Evolutionary conservation across 2,888 invertebrate species (phyloP), one percentile per base, ranked within the genome.

Genomic region (Spilosoma lubricipeda): DNA sequence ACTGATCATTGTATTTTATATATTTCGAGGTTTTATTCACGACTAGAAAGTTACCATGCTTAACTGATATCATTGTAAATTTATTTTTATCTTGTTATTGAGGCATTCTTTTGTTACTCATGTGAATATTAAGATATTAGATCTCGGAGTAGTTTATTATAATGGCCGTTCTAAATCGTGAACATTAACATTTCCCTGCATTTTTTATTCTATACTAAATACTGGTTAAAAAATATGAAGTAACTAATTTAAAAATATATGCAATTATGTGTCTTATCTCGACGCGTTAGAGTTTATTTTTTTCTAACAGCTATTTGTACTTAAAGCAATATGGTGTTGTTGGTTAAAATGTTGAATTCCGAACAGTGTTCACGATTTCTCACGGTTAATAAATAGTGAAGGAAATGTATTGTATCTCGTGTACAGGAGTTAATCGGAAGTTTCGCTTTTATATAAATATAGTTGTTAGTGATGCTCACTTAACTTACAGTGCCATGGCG

Each of bases 401-500:
- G 73, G 64, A 73, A 77, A 76, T 67, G 76, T 82, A 76, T 73
- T 66, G 20, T 77, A 69, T 83, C 45, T 73, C 74, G 80, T 83
- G 78, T 80, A 78, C 81, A 80, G 77, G 80, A 78, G 75, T 72
- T 77, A 76, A 67, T 76, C 65, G 77, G 77, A 80, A 71, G 74
- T 82, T 83, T 83, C 73, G 80, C 80, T 78, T 81, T 76, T 73
- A 69, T 85, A 80, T 74, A 82, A 80, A 85, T 84, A 86, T 87
- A 86, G 84, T 85, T 82, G 80, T 87, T 87, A 86, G 88, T 88
- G 85, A 85, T 84, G 88, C 89, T 88, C 87, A 87, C 84, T 78
- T 83, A 84, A 84, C 81, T 80, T 82, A 86, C 82, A 84, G 92
- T 92, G 92, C 92, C 92, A 92, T 92, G 79, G 90, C 88, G 89